Conservation (phyloP, 2,797 vertebrate genomes). For the Mus spretus region DNA sequence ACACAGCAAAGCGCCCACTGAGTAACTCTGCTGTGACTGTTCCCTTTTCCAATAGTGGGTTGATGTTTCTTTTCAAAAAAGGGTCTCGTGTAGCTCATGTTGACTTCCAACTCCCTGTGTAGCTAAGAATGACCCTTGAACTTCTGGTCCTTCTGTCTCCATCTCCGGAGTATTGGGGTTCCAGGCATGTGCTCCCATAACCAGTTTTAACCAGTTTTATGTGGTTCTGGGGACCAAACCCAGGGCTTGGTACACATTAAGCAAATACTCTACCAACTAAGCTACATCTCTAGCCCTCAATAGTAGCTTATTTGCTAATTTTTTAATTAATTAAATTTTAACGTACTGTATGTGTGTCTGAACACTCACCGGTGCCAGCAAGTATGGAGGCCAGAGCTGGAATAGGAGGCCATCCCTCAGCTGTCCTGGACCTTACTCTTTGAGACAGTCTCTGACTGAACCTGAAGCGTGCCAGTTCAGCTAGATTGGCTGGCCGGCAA, state of each 20-base stretch:
- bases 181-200: background rate
- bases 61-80: background rate
- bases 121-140: background rate
- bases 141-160: background rate
- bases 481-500: background rate
- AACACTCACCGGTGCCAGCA: too few species aligned
- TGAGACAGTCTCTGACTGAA: background rate
- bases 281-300: background rate
- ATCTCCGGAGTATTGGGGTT: too few species aligned
- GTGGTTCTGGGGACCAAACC: background rate
- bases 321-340: background rate
- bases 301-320: background rate
- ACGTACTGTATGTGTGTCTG: background rate
- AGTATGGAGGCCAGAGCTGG: background rate
- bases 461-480: background rate
- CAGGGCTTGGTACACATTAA: background rate
- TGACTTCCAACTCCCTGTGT: background rate
- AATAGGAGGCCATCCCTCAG: background rate
- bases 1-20: accelerated
- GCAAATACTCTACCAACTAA: background rate
- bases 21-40: background rate
- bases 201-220: background rate
- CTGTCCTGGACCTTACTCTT: background rate
- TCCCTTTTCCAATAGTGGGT: background rate
- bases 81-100: background rate